Evolutionary conservation across 2,888 invertebrate genomes (phyloP).

Genomic region (Agrochola lota): DNA sequence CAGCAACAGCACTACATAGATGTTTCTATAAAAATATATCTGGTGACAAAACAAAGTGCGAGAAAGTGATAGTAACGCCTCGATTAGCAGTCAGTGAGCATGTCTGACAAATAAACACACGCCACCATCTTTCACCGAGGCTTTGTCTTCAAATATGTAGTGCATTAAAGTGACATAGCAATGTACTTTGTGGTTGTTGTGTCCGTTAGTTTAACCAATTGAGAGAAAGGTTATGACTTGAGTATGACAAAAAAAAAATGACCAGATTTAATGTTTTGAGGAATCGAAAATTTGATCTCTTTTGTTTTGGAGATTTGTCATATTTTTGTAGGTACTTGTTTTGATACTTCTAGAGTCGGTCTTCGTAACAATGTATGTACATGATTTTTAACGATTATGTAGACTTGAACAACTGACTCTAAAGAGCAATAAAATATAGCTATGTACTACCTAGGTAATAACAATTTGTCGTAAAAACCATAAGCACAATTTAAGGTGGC

Average conservation of each 20-base stretch:
- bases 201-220: not conserved
- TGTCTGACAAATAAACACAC: constrained; percentile 62
- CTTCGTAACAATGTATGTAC: too few species aligned
- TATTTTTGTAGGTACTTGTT: not conserved
- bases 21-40: constrained; percentile 22
- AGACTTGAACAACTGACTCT: not conserved
- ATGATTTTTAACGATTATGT: not conserved
- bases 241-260: too few species aligned
- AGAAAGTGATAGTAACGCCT: constrained; percentile 49
- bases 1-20: not conserved
- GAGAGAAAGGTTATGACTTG: not conserved
- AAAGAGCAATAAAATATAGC: not conserved
- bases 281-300: not conserved
- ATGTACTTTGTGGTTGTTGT: constrained; percentile 4
- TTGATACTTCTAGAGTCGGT: not conserved
- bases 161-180: constrained; percentile 29
- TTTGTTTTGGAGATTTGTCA: too few species aligned
- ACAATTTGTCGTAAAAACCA: constrained; percentile 13
- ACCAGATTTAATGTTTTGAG: not conserved
- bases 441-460: not conserved
- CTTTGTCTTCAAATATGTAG: constrained; percentile 57
- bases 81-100: constrained; percentile 67
- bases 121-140: constrained; percentile 40
- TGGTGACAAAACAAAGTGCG: constrained; percentile 41
- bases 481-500: not conserved